Conservation (phyloP, 2,888 invertebrate genomes). For the Galerucella calmariensis region DNA sequence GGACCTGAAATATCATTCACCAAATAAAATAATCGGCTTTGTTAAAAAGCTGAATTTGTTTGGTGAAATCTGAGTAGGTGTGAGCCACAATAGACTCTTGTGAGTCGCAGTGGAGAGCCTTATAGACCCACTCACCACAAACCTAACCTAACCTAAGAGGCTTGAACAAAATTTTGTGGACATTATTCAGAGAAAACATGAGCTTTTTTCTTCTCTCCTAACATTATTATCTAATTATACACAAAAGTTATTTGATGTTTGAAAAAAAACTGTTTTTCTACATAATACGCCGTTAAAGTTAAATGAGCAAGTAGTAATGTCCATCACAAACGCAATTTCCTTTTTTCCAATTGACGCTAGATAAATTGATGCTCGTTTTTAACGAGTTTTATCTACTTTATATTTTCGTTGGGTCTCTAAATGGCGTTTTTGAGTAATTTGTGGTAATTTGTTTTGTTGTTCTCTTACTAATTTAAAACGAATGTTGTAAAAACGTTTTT, state of each 20-base stretch:
- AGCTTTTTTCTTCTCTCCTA: no score
- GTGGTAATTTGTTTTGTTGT: background rate
- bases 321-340: background rate
- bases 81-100: no score
- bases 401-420: background rate
- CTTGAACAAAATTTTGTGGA: no score
- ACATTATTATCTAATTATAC: background rate
- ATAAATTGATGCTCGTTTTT: background rate
- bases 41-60: no score
- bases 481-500: background rate
- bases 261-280: background rate
- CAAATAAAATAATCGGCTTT: no score
- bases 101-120: no score
- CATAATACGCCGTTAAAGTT: background rate
- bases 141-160: no score
- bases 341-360: slow-evolving; percentile 2
- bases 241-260: background rate
- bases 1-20: no score
- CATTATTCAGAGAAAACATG: no score
- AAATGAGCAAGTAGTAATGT: background rate
- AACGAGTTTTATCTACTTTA: background rate
- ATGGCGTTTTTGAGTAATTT: background rate
- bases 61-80: no score
- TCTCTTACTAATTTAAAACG: background rate
- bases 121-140: no score